Evolutionary conservation across 2,888 invertebrate genomes (phyloP).

Genomic region (Pherbina coryleti): DNA sequence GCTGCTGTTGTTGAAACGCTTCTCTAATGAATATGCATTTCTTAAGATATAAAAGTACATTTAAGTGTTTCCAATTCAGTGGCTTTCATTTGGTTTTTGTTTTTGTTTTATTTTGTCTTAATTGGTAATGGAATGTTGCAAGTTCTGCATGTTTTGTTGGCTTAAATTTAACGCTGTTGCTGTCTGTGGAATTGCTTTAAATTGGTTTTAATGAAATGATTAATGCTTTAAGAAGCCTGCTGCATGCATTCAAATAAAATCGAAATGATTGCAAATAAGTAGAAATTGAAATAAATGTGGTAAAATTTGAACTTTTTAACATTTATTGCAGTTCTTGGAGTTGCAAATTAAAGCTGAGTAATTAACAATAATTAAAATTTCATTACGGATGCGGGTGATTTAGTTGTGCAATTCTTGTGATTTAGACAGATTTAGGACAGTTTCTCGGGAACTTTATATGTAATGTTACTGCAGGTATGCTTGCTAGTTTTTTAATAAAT

Average conservation of each 20-base stretch:
- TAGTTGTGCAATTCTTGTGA: too few species aligned
- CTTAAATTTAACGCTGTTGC: neutral
- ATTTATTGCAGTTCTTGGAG: neutral
- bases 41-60: neutral
- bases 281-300: neutral
- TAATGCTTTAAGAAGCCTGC: neutral
- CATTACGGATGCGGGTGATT: too few species aligned
- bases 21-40: conserved; percentile 27
- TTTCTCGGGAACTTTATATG: too few species aligned
- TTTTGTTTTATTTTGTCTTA: neutral
- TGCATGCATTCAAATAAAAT: neutral
- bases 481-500: too few species aligned
- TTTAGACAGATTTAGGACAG: too few species aligned
- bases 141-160: neutral
- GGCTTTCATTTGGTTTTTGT: neutral
- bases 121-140: neutral
- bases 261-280: neutral
- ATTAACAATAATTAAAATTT: too few species aligned
- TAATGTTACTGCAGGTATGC: too few species aligned
- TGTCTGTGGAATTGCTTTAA: neutral
- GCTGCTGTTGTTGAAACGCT: neutral
- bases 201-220: conserved; percentile 14
- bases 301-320: neutral
- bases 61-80: conserved; percentile 23
- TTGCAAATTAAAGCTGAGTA: too few species aligned